Evolutionary conservation across 53 echinoderm and acorn worm genomes (phyloP), one percentile per base, ranked within the genome.

Genomic region (Glandiceps talaboti): DNA sequence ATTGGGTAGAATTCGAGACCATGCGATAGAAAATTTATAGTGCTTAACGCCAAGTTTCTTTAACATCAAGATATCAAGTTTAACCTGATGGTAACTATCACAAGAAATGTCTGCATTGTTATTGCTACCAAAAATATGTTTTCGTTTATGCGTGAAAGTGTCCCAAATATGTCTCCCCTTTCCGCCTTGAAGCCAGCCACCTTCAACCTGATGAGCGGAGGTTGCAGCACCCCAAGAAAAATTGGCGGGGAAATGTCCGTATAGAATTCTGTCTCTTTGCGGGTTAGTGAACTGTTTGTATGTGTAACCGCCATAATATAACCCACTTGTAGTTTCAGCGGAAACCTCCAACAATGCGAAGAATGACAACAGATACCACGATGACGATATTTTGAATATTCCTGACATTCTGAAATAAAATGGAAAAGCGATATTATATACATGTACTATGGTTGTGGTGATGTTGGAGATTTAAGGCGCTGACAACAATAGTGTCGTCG

Each of bases 211-310:
- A 78, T 78, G 32, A 1, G 79, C 79, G 31, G 79, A 78, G 31
- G 79, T 32, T 12, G 32, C 79, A 32, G 27, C 79, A 32, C 79
- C 79, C 79, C 79, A 78, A 27, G 32, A 31, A 26, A 78, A 78
- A 14, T 28, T 27, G 1, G 31, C 32, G 26, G 79, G 79, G 26
- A 78, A 78, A 28, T 78, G 32, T 27, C 79, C 79, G 82, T 91
- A 91, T 1, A 81, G 30, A 32, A 94, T 85, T 10, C 91, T 85
- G 85, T 94, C 94, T 73, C 94, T 30, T 74, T 87, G 77, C 31
- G 91, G 74, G 77, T 94, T 87, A 29, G 89, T 91, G 76, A 86
- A 94, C 29, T 45, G 64, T 20, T 45, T 45, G 64, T 45, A 45
- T 12, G 20, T 20, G 20, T 45, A 45, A 45, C 64, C 64, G 64